Base-by-base conservation (phyloP, 2,888 invertebrate species). In the Stenurella melanura region DNA sequence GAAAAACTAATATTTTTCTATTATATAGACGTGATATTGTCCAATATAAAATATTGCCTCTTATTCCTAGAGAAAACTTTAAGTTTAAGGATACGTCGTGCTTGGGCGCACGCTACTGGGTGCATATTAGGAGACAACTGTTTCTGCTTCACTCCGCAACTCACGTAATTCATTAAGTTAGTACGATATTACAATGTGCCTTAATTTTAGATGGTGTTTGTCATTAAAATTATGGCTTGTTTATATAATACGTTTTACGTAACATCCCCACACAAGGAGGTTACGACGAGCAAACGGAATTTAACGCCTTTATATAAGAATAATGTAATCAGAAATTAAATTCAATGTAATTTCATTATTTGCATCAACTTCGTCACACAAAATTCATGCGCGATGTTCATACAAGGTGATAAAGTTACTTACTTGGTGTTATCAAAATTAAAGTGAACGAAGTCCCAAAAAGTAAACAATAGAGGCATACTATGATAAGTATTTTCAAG, bases 91-190 rank as follows among this genome's bases (percentile, higher is more conserved):
- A 26, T 26, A 6, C 30, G 9, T 34, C 30, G 9, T 34, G 9
- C 30, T 34, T 34, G 9, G 30, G 30, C 30, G 30, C 30, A 9
- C 30, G 30, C 30, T 34, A 6, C 30, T 34, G 30, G 30, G n/a
- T n/a, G n/a, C 15, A n/a, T 50, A 50, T n/a, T n/a, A 50, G n/a
- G n/a, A 50, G 50, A 15, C n/a, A 50, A 50, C 15, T 50, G n/a
- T 15, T 50, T 50, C n/a, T 50, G n/a, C 7, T n/a, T 50, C 50
- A 50, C 50, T n/a, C n/a, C n/a, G 5, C n/a, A n/a, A 50, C 50
- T 50, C 50, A 50, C 50, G 50, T 50, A 50, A 50, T 50, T 50
- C 50, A 50, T 50, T 50, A 50, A 50, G 50, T 50, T n/a, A 50
- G 50, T 50, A n/a, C 50, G 6, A 50, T 1, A 17, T 50, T n/a